Evolutionary conservation across 2,888 invertebrate species (phyloP).

Genomic region (Lasioglossum figueresi): DNA sequence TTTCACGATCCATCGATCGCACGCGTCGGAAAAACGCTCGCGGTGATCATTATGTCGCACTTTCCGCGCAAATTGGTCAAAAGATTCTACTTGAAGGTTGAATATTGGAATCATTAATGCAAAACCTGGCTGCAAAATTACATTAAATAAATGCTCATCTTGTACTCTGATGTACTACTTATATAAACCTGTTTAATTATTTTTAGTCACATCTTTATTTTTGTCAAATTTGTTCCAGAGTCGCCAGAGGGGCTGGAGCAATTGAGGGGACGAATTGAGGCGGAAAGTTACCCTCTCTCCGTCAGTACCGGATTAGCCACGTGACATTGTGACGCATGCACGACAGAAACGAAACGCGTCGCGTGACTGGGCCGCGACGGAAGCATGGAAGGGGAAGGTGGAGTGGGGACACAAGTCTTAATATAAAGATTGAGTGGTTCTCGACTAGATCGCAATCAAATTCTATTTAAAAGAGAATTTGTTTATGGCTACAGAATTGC

Average conservation of each 20-base stretch:
- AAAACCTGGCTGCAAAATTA: not conserved
- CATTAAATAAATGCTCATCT: not conserved
- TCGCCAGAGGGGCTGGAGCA: no score
- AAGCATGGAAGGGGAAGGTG: no score
- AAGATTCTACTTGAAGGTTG: not conserved
- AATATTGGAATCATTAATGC: not conserved
- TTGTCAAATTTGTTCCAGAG: not conserved
- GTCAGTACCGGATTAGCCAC: no score
- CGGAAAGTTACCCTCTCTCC: no score
- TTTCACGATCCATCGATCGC: constrained; percentile 34
- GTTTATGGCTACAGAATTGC: not conserved
- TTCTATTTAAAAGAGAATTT: not conserved
- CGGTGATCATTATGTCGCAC: not conserved
- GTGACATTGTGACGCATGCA: no score
- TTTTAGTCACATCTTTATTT: not conserved
- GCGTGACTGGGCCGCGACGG: no score
- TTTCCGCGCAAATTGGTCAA: not conserved
- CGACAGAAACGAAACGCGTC: no score
- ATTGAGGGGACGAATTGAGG: no score
- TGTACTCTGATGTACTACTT: not conserved
- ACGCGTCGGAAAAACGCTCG: not conserved
- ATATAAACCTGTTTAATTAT: not conserved
- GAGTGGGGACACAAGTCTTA: no score
- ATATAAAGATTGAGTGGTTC: not conserved
- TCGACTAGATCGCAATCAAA: not conserved